Evolutionary conservation across 2,113 vertebrate genomes (phyloP).

Genomic region (Mobula birostris): DNA sequence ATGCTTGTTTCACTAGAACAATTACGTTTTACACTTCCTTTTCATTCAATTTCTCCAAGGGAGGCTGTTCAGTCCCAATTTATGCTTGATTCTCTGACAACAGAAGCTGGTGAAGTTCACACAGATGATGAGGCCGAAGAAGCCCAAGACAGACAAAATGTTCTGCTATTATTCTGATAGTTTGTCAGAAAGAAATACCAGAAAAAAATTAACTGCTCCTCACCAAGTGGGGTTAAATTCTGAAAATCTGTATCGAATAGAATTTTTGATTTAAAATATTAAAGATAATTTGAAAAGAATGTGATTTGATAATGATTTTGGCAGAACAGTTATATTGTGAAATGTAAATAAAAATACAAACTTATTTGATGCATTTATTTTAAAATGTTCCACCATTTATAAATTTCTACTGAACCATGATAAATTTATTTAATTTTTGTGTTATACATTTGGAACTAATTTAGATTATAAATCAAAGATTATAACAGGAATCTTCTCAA

Average conservation of each 20-base stretch:
- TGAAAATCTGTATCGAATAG: neutral
- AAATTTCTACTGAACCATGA: neutral
- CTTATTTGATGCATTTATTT: neutral
- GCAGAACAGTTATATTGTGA: neutral
- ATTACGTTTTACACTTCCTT: neutral
- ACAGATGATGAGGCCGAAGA: slow-evolving; percentile 32
- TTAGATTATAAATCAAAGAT: neutral
- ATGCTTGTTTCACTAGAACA: neutral
- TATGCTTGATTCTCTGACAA: neutral
- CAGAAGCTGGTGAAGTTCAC: neutral
- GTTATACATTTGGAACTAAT: neutral
- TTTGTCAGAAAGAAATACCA: neutral
- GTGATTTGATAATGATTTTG: neutral
- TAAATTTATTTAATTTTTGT: neutral
- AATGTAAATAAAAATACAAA: neutral
- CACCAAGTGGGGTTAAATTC: neutral
- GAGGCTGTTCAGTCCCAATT: neutral
- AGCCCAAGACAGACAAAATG: neutral
- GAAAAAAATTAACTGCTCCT: neutral
- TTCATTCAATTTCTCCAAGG: slow-evolving; percentile 26
- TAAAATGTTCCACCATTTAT: neutral
- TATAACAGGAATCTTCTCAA: neutral
- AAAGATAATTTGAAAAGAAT: neutral
- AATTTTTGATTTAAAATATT: slow-evolving; percentile 9
- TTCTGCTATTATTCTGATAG: slow-evolving; percentile 16